Base-by-base conservation (phyloP, 2,888 invertebrate species). In the Perizoma flavofasciatum region DNA sequence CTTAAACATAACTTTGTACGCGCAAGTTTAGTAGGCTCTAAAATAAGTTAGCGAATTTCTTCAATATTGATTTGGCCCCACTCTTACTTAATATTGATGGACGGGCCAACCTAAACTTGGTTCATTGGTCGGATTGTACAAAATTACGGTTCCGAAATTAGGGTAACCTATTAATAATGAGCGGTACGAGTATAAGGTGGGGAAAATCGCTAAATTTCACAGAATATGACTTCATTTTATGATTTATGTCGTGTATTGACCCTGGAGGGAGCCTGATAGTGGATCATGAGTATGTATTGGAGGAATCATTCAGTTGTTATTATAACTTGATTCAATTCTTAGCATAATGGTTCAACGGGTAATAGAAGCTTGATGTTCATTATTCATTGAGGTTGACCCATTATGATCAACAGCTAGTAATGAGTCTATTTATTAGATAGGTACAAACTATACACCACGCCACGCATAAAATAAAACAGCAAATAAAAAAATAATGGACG, bases 11-110 rank as follows among this genome's bases (percentile, higher is more conserved):
- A 1, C 22, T 22, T 22, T 37, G 37, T 6, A 37, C 5, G 7
- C 37, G 37, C 1, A 37, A 37, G 37, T 7, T 37, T 37, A 37
- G 5, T 4, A 37, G 7, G 7, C 10, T 7, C 44, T 10, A 10
- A 22, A 22, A 44, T 22, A 44, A 44, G 22, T 44, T 7, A 7
- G 33, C 4, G 9, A 34, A 43, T 44, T 43, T 32, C 49, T 44
- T 32, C 32, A 49, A 55, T 49, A 56, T 49, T 43, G 48, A 43
- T 56, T 56, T 33, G 34, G 45, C 50, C 49, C 47, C 41, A 10
- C 41, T 56, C 34, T n/a, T 41, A 50, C 50, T 50, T 55, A 49
- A 55, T 49, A 44, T 46, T 56, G 46, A 57, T 57, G 51, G 50
- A 51, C 41, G 56, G 32, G 45, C 47, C 45, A 56, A 33, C 55